phyloP scores from a whole-genome alignment of 2,888 invertebrate species.

The Timema podura region DNA sequence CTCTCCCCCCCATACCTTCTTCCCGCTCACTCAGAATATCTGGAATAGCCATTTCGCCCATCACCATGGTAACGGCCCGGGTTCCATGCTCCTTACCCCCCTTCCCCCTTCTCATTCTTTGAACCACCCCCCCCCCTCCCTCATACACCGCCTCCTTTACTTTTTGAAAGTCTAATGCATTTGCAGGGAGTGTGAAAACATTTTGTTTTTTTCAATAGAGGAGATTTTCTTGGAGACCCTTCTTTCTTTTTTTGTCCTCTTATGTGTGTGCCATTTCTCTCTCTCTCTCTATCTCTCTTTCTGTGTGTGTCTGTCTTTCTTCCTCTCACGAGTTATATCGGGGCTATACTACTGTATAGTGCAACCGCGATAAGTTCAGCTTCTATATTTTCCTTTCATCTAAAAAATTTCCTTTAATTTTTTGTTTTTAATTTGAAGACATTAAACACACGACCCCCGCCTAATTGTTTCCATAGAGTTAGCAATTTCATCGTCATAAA shows the following conservation, averaged over 20 bases:
- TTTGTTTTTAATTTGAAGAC: too few relatives aligned
- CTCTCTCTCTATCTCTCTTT: conserved; percentile 27
- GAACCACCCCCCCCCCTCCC: conserved; percentile 26
- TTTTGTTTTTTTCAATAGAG: conserved; percentile 30
- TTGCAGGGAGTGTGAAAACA: conserved; percentile 30
- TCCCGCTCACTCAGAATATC: conserved; percentile 35
- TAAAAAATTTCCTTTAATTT: too few relatives aligned
- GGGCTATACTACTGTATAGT: too few relatives aligned
- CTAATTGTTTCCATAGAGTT: too few relatives aligned
- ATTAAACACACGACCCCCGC: too few relatives aligned
- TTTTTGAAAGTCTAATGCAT: conserved; percentile 33
- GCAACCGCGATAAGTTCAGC: too few relatives aligned
- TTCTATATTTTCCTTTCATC: too few relatives aligned
- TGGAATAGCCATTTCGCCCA: conserved; percentile 38
- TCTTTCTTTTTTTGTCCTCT: conserved; percentile 30
- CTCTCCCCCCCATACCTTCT: conserved; percentile 18
- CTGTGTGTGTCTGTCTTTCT: conserved; percentile 25
- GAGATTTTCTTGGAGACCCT: conserved; percentile 29
- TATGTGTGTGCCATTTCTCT: conserved; percentile 20
- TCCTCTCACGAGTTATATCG: conserved; percentile 26
- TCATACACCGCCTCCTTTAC: conserved; percentile 28
- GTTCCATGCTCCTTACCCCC: conserved; percentile 27
- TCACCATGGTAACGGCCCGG: conserved; percentile 33
- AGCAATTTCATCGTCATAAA: too few relatives aligned
- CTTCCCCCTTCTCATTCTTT: conserved; percentile 27